Percentiles rank a stretch among this genome's conserved stretches.
phyloP scores from a whole-genome alignment of 2,797 vertebrate species.

The Hephaestus fuliginosus region DNA sequence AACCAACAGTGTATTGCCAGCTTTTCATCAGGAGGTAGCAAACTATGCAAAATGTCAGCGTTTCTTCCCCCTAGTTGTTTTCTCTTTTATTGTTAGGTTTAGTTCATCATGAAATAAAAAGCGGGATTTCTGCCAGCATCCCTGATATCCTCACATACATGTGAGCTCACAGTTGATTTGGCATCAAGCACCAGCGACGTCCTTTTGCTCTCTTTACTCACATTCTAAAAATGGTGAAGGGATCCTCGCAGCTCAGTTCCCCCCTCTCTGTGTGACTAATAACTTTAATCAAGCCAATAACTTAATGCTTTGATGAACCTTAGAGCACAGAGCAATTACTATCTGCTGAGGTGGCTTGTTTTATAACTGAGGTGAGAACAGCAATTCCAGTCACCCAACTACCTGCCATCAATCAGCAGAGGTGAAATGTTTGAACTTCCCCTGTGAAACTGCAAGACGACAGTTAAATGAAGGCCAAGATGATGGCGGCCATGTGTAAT shows the following conservation, averaged over 20 bases:
- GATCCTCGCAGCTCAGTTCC: constrained; percentile 51
- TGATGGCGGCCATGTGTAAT: constrained; percentile 71
- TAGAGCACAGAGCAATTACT: constrained; percentile 81
- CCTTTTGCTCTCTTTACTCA: constrained; percentile 26
- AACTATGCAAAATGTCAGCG: neutral
- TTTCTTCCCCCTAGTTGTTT: neutral
- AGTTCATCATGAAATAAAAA: neutral
- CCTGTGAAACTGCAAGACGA: constrained; percentile 71
- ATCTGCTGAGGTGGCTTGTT: constrained; percentile 84
- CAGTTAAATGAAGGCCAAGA: constrained; percentile 79
- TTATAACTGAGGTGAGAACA: constrained; percentile 82
- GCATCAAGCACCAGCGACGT: constrained; percentile 8
- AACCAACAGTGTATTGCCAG: neutral
- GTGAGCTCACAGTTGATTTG: constrained; percentile 35
- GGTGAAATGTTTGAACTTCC: constrained; percentile 80
- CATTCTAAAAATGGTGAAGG: constrained; percentile 49
- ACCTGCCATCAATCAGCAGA: constrained; percentile 82
- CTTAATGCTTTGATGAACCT: constrained; percentile 85
- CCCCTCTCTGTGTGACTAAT: constrained; percentile 75
- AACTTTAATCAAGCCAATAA: constrained; percentile 83
- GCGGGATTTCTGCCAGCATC: neutral
- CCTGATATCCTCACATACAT: neutral
- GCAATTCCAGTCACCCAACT: constrained; percentile 76
- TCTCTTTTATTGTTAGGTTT: neutral
- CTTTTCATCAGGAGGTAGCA: neutral